phyloP scores from a whole-genome alignment of 2,888 invertebrate species.

The Hermodice carunculata region DNA sequence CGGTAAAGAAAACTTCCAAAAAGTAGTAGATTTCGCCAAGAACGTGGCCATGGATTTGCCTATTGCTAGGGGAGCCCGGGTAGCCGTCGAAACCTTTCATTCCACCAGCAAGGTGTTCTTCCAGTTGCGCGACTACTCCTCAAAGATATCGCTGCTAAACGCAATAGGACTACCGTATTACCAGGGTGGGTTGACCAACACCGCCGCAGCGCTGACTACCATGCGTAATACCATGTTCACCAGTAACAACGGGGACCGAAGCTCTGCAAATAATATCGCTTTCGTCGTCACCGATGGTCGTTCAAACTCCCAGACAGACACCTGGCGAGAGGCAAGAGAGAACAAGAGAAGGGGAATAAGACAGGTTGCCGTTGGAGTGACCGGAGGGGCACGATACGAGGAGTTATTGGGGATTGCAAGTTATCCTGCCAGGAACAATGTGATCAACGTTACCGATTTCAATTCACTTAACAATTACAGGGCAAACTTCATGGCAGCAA shows the following conservation, averaged over 20 bases:
- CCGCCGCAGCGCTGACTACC: slow-evolving; percentile 51
- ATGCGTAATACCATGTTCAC: slow-evolving; percentile 30
- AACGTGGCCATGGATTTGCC: slow-evolving; percentile 13
- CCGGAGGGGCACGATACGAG: slow-evolving; percentile 45
- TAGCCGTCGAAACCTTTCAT: slow-evolving; percentile 35
- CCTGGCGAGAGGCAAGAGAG: slow-evolving; percentile 49
- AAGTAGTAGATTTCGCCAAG: slow-evolving; percentile 15
- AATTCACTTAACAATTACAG: neutral
- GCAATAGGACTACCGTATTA: too few species aligned
- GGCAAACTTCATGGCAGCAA: too few species aligned
- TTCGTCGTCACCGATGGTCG: slow-evolving; percentile 56
- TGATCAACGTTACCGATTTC: slow-evolving; percentile 9
- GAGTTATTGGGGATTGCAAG: slow-evolving; percentile 41
- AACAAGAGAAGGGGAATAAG: slow-evolving; percentile 51
- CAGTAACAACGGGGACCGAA: slow-evolving; percentile 27
- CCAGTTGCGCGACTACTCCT: slow-evolving; percentile 5
- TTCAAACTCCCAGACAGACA: slow-evolving; percentile 55
- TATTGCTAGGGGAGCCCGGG: slow-evolving; percentile 11
- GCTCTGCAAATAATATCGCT: slow-evolving; percentile 32
- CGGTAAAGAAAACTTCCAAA: slow-evolving; percentile 21
- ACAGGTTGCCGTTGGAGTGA: slow-evolving; percentile 54
- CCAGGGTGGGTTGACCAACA: slow-evolving; percentile 47
- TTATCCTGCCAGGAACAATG: neutral
- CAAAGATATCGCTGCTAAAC: too few species aligned
- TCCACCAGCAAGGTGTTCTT: slow-evolving; percentile 1